Percentiles rank a stretch among this genome's conserved stretches.
Conservation (phyloP, 2,797 vertebrate genomes). For the Schizothorax lantsangensis region DNA sequence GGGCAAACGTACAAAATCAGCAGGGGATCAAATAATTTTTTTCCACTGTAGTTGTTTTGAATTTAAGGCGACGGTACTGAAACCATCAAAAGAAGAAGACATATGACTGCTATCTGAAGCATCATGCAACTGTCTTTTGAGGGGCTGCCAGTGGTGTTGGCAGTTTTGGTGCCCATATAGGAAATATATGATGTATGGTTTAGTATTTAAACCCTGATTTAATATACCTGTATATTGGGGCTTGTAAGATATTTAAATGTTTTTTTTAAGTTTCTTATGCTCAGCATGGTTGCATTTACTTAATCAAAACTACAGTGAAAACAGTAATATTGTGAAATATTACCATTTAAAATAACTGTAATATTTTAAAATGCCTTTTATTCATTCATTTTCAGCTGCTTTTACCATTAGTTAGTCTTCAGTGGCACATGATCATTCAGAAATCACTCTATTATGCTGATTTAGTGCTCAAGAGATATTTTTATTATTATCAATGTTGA, state of each 20-base stretch:
- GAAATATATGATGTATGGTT: not conserved
- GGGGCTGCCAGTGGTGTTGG: not conserved
- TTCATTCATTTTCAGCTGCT: too few species aligned
- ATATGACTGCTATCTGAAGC: not conserved
- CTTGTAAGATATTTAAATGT: too few species aligned
- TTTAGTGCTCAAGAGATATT: not conserved
- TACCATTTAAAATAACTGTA: too few species aligned
- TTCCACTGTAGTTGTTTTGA: not conserved
- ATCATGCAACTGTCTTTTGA: not conserved
- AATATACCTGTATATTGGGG: too few species aligned
- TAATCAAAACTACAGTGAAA: too few species aligned
- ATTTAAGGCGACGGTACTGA: not conserved
- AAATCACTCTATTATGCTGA: not conserved
- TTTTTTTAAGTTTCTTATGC: too few species aligned
- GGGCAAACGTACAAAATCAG: too few species aligned
- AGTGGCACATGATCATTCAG: not conserved
- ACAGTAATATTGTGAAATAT: too few species aligned
- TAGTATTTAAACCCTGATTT: too few species aligned
- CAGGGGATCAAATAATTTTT: too few species aligned
- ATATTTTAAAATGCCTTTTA: too few species aligned
- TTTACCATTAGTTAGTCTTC: not conserved
- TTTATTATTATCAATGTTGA: too few species aligned
- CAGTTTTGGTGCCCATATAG: not conserved
- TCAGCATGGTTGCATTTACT: not conserved
- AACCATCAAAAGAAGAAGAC: constrained; percentile 4